Conservation (phyloP, 2,797 vertebrate genomes). For the Alectoris magna region DNA sequence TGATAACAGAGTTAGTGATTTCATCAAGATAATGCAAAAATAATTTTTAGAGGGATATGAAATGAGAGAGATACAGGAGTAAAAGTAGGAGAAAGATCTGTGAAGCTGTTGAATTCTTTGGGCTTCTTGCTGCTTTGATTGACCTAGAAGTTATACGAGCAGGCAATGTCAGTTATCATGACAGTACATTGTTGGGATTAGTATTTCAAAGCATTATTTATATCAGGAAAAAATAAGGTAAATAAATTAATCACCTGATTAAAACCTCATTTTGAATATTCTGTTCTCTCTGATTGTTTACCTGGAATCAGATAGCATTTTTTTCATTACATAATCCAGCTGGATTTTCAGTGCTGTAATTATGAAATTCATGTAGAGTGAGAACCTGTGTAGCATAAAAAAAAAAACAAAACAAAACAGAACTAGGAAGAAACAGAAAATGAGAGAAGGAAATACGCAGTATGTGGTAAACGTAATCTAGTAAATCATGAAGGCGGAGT, state of each 20-base stretch:
- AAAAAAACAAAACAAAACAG: not conserved
- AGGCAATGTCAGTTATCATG: not conserved
- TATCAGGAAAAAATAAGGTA: not conserved
- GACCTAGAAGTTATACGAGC: not conserved
- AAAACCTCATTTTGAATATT: not conserved
- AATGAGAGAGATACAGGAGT: not conserved
- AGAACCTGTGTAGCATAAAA: not conserved
- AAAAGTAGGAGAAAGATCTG: not conserved
- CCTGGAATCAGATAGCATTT: not conserved
- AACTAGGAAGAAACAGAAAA: constrained; percentile 4
- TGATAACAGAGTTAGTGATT: not conserved
- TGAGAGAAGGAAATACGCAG: not conserved
- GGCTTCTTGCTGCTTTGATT: not conserved
- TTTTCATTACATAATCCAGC: not conserved
- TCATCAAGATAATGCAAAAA: not conserved
- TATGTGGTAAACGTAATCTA: not conserved
- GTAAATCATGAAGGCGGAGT: not conserved
- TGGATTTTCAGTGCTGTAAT: not conserved
- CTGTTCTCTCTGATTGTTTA: not conserved
- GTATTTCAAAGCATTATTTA: not conserved
- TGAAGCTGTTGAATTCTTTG: not conserved
- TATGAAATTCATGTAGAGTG: not conserved
- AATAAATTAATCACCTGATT: not conserved
- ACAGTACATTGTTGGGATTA: not conserved
- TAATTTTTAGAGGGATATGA: not conserved